phyloP scores from a whole-genome alignment of 2,797 vertebrate genomes.

The Pempheris klunzingeri region DNA sequence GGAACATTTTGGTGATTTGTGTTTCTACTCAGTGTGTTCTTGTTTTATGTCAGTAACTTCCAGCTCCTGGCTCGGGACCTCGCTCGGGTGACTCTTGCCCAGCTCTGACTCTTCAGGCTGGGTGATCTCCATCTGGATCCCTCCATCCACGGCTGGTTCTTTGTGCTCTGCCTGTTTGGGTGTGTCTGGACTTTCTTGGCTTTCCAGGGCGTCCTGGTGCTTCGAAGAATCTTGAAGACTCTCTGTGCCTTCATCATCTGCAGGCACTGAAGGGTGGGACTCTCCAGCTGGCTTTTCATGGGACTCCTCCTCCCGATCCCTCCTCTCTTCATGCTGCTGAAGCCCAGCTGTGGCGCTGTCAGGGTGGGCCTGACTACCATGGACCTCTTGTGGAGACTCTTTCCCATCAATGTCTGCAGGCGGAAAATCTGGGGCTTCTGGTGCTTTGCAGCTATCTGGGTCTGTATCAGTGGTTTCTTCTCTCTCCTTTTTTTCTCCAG shows the following conservation, averaged over 20 bases:
- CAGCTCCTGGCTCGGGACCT: conserved; percentile 60
- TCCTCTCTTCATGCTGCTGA: conserved; percentile 44
- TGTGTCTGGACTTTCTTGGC: conserved; percentile 48
- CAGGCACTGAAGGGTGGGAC: conserved; percentile 34
- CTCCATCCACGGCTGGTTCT: conserved; percentile 48
- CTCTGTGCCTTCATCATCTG: conserved; percentile 51
- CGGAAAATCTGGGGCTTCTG: conserved; percentile 16
- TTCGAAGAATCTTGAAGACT: conserved; percentile 48
- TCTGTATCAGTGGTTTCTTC: conserved; percentile 26
- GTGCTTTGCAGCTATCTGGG: conserved; percentile 4
- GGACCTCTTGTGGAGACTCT: conserved; percentile 36
- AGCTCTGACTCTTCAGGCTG: conserved; percentile 48
- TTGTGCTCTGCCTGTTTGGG: conserved; percentile 54
- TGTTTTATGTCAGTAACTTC: conserved; percentile 47
- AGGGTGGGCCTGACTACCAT: conserved; percentile 37
- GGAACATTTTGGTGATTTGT: neutral
- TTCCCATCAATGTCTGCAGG: conserved; percentile 40
- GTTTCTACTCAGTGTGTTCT: conserved; percentile 58
- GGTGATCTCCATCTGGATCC: conserved; percentile 53
- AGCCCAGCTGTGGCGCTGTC: conserved; percentile 24
- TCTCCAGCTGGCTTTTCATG: conserved; percentile 50
- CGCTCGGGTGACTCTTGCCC: conserved; percentile 34
- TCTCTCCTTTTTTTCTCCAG: conserved; percentile 28
- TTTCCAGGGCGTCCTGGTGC: conserved; percentile 41
- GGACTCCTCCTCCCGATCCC: conserved; percentile 45